phyloP scores from a whole-genome alignment of 2,113 vertebrate species.

The Regulus satrapa region DNA sequence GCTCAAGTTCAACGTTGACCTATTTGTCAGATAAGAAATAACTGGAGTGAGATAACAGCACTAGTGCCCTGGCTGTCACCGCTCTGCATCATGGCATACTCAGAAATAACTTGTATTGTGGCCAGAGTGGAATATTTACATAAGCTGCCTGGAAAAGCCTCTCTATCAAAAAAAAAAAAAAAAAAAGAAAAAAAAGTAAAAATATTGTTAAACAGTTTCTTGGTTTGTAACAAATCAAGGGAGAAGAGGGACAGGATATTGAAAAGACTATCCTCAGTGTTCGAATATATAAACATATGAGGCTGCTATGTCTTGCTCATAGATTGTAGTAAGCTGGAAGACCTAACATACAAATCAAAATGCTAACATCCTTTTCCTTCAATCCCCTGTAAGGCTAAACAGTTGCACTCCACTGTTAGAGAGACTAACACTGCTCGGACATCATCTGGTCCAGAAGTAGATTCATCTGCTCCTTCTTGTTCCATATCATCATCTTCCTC shows the following conservation, averaged over 20 bases:
- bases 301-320: not conserved
- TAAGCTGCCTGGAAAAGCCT: not conserved
- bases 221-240: not conserved
- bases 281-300: not conserved
- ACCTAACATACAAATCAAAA: not conserved
- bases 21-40: conserved; percentile 39
- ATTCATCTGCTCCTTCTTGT: conserved; percentile 91
- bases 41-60: not conserved
- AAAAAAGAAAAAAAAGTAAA: not conserved
- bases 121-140: not conserved
- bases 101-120: not conserved
- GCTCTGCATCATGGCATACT: not conserved
- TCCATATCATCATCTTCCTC: conserved; percentile 97
- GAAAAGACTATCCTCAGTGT: not conserved
- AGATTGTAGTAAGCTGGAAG: not conserved
- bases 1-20: conserved; percentile 87
- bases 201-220: not conserved
- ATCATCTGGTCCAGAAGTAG: conserved; percentile 92
- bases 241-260: not conserved
- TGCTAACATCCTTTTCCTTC: not conserved
- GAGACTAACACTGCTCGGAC: conserved; percentile 86
- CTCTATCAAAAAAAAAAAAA: not conserved
- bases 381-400: not conserved
- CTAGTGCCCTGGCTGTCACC: not conserved
- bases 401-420: not conserved